Conservation (phyloP, 53 echinoderm and acorn worm genomes). For the Antedon mediterranea region DNA sequence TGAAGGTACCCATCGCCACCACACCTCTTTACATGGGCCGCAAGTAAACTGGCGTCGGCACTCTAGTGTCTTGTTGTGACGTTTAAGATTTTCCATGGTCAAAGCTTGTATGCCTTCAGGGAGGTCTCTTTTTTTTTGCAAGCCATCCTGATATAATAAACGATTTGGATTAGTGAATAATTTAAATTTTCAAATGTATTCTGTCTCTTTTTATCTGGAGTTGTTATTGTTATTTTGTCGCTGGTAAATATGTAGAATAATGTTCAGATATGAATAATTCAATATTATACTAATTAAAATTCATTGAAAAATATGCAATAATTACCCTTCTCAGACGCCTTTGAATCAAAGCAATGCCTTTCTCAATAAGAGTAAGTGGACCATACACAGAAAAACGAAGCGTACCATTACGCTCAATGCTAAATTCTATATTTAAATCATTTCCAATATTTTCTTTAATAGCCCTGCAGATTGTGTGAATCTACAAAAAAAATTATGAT, state of each 20-base stretch:
- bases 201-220: too few species aligned
- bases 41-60: slow-evolving; percentile 54
- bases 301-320: too few species aligned
- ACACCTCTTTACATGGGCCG: slow-evolving; percentile 34
- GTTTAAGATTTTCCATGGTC: slow-evolving; percentile 36
- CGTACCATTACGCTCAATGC: neutral
- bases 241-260: too few species aligned
- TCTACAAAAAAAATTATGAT: neutral
- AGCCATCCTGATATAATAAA: neutral
- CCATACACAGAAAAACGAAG: neutral
- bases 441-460: neutral
- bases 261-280: too few species aligned
- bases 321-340: neutral
- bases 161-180: too few species aligned
- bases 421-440: neutral
- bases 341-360: neutral
- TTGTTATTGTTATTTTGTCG: too few species aligned
- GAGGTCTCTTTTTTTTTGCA: neutral
- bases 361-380: neutral
- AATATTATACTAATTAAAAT: too few species aligned
- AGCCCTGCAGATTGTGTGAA: neutral
- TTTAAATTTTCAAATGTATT: too few species aligned
- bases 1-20: slow-evolving; percentile 59
- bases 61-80: slow-evolving; percentile 31
- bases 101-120: slow-evolving; percentile 16